Evolutionary conservation across 37 sponge, comb jelly and placozoan species (phyloP).

Genomic region (Spongilla lacustris): DNA sequence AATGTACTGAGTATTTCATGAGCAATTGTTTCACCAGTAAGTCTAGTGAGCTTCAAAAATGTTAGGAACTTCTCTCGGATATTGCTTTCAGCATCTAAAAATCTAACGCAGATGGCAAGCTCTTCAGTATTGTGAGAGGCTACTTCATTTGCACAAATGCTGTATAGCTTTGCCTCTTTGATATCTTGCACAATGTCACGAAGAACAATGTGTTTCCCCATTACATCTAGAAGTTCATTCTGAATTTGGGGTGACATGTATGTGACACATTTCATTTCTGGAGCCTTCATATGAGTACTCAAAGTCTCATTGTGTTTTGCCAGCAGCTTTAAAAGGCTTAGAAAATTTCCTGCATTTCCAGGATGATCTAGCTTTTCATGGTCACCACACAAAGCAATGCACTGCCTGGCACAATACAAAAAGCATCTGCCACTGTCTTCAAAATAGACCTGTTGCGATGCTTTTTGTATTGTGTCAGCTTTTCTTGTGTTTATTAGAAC

Average conservation of each 20-base stretch:
- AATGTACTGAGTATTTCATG: background rate
- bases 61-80: background rate
- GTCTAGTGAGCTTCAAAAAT: background rate
- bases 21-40: background rate
- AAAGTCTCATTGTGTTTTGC: conserved; percentile 2
- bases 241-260: conserved; percentile 3
- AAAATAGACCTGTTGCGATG: too few species aligned
- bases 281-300: background rate
- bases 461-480: too few species aligned
- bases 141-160: conserved; percentile 39
- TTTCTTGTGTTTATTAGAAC: background rate
- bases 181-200: background rate
- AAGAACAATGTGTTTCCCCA: background rate
- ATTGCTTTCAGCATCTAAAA: conserved; percentile 11
- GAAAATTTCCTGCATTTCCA: conserved; percentile 50
- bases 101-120: conserved; percentile 30
- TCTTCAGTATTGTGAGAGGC: conserved; percentile 46
- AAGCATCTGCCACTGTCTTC: background rate
- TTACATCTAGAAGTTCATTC: background rate
- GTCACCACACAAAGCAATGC: conserved; percentile 39
- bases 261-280: conserved; percentile 12
- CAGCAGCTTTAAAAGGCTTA: conserved; percentile 13
- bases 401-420: conserved; percentile 46
- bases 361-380: conserved; percentile 6
- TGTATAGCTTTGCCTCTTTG: background rate